These are phyloP conservation scores for Umimayanthus chanpuru DNA, from an alignment of 92 coral and sea anemone species.

Conservation along the genomic window DNA sequence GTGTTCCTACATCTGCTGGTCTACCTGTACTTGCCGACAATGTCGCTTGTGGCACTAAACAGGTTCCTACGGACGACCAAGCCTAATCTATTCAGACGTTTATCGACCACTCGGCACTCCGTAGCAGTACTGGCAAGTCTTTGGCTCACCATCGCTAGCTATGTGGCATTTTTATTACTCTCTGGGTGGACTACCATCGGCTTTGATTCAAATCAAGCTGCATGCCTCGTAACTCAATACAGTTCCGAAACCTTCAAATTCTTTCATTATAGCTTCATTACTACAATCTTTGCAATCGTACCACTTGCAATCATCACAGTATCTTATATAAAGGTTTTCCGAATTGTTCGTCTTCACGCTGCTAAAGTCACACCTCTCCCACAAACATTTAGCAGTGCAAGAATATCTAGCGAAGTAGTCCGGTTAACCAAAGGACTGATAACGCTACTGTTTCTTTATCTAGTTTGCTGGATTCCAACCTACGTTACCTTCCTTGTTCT, in stretches of 20 bases:
- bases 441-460: not conserved
- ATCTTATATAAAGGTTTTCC: conserved; percentile 29
- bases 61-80: conserved; percentile 16
- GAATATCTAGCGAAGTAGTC: conserved; percentile 15
- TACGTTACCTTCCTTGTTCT: conserved; percentile 11
- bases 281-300: conserved; percentile 15
- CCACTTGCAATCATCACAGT: conserved; percentile 19
- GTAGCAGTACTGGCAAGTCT: not conserved
- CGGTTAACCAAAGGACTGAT: conserved; percentile 13
- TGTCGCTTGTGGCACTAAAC: conserved; percentile 43
- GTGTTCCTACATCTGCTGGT: conserved; percentile 15
- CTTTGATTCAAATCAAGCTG: conserved; percentile 34
- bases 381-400: not conserved
- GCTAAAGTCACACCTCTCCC: not conserved
- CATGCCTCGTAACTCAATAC: conserved; percentile 22
- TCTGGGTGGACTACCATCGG: conserved; percentile 24
- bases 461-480: conserved; percentile 18
- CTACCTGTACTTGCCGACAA: conserved; percentile 22
- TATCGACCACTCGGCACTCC: not conserved
- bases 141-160: not conserved
- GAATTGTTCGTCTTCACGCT: conserved; percentile 20
- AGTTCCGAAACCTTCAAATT: conserved; percentile 1
- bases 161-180: conserved; percentile 16
- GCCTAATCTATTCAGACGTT: conserved; percentile 21
- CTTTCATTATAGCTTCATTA: conserved; percentile 34